Base-by-base conservation (phyloP, 2,888 invertebrate genomes). In the Andricus quercusramuli region DNA sequence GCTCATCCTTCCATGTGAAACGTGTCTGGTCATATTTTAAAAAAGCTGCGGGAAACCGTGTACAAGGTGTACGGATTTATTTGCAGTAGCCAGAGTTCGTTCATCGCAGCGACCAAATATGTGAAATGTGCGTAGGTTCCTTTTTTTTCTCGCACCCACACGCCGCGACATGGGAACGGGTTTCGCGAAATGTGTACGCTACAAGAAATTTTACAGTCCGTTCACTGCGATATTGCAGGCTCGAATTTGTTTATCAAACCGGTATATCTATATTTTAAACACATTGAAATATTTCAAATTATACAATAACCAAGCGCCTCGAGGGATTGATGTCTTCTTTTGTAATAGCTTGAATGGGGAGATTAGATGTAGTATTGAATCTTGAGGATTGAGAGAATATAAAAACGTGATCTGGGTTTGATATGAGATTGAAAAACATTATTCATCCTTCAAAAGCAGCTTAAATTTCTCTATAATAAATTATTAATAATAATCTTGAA, bases 121-220 rank as follows among this genome's bases (percentile, higher is more conserved):
- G 80, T 79, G 74, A 80, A 77, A 79, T 65, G 77, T 79, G 83
- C 81, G 82, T 83, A 82, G 83, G 82, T 74, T 79, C 67, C 82
- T 80, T 81, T 83, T 83, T 83, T 82, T 82, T 74, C 74, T 80
- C 78, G 66, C 80, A 82, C 83, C 83, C 82, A 83, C 83, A 79
- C 78, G 77, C 70, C 77, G 62, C 20, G 80, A 76, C 79, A 65
- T 76, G 79, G 59, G 79, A 83, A 83, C 83, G 78, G 82, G 83
- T 83, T 83, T 83, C 78, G 79, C 79, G 79, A 81, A 84, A 84
- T 79, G 68, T 81, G 79, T 82, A 82, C 68, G 22, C 67, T 47
- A 81, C 74, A 81, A 79, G 81, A 78, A 78, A 62, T 25, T 79
- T 78, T 47, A 78, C 80, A 82, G 81, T 80, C 81, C 82, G 79